Conservation (phyloP, 2,888 invertebrate genomes). For the Dugesia japonica region DNA sequence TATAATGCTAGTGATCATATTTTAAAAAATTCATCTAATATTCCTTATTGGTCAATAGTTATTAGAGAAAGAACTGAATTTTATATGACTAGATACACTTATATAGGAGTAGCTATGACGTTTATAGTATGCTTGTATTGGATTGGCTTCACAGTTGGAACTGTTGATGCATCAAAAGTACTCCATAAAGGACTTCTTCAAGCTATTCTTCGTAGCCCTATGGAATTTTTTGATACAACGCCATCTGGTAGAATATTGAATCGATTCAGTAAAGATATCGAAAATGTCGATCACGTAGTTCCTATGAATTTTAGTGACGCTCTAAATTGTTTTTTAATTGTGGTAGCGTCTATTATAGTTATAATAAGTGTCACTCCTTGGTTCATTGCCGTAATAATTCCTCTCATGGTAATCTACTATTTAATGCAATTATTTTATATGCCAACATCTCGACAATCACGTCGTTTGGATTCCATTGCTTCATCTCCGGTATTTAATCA, state of each 20-base stretch:
- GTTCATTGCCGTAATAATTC: no score
- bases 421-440: slow-evolving; percentile 27
- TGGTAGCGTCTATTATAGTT: no score
- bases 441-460: slow-evolving; percentile 27
- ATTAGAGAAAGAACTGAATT: not conserved
- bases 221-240: no score
- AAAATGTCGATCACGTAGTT: no score
- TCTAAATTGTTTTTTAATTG: no score
- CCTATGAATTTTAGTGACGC: no score
- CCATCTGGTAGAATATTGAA: no score
- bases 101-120: not conserved
- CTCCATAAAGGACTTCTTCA: no score
- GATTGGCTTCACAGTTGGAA: not conserved
- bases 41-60: not conserved
- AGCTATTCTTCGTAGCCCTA: no score
- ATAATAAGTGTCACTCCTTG: no score
- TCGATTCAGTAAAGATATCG: no score
- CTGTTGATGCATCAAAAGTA: not conserved
- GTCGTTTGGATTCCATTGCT: slow-evolving; percentile 32
- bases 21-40: not conserved
- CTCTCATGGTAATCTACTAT: no score
- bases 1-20: not conserved
- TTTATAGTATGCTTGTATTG: not conserved
- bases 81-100: not conserved
- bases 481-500: slow-evolving; percentile 34